These are phyloP conservation scores for Dipodomys ordii DNA, from an alignment of 2,113 vertebrate species.

Conservation along the genomic window DNA sequence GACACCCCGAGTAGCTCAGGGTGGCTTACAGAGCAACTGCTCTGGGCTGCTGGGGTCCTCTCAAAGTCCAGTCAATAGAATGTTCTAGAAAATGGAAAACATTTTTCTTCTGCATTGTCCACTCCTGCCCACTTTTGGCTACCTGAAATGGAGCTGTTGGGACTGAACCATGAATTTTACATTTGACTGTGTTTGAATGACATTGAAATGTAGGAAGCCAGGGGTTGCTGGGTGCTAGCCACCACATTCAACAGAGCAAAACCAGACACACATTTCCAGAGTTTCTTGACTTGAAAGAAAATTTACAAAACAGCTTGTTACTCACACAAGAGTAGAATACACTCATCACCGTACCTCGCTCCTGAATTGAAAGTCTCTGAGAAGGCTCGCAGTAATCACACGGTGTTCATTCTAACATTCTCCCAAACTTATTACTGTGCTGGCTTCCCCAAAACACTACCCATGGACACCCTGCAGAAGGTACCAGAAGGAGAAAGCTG, in stretches of 20 bases:
- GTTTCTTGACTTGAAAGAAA: background rate
- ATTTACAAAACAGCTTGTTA: background rate
- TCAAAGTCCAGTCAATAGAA: background rate
- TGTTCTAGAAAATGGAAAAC: background rate
- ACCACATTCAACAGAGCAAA: no score
- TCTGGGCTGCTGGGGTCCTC: rapidly evolving
- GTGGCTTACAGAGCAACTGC: rapidly evolving
- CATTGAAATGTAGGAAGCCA: background rate
- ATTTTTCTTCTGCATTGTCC: background rate
- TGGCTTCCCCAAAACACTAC: no score
- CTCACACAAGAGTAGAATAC: no score
- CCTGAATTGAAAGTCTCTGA: background rate
- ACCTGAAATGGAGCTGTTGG: background rate
- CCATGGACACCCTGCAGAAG: rapidly evolving
- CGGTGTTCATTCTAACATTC: background rate
- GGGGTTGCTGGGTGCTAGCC: rapidly evolving
- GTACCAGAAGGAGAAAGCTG: background rate
- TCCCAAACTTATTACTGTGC: background rate
- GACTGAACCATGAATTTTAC: background rate
- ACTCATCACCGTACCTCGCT: rapidly evolving
- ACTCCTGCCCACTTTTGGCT: no score
- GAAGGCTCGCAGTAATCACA: background rate
- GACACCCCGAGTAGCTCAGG: background rate
- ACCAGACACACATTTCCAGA: background rate
- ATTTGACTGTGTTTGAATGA: background rate